Evolutionary conservation across 92 coral and sea anemone species (phyloP).

Genomic region (Porites cylindrica): DNA sequence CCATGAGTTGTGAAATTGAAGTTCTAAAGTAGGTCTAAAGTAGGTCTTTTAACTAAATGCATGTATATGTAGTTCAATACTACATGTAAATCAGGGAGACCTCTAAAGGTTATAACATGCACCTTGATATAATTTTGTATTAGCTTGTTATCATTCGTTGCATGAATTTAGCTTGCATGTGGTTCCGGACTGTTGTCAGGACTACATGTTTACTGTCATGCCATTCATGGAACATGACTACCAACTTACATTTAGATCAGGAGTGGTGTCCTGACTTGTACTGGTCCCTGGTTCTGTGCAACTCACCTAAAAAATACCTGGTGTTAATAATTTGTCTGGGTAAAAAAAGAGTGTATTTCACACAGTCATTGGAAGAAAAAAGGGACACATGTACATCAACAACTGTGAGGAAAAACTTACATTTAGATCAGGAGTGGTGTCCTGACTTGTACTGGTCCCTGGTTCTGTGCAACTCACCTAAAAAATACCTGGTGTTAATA

Average conservation of each 20-base stretch:
- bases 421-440: too few relatives aligned
- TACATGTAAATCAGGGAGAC: background rate
- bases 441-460: background rate
- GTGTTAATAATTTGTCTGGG: conserved; percentile 1
- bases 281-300: too few relatives aligned
- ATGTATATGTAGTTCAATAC: background rate
- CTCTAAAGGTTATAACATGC: background rate
- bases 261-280: too few relatives aligned
- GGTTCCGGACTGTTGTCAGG: too few relatives aligned
- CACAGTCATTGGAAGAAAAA: background rate
- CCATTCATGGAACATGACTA: too few relatives aligned
- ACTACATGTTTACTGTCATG: too few relatives aligned
- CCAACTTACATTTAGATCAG: too few relatives aligned
- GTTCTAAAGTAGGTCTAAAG: conserved; percentile 9
- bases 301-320: too few relatives aligned
- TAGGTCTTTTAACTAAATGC: background rate
- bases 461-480: conserved; percentile 15
- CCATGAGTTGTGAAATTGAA: conserved; percentile 16
- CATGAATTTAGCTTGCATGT: too few relatives aligned
- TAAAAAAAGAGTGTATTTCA: background rate
- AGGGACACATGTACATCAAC: background rate
- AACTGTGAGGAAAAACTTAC: too few relatives aligned
- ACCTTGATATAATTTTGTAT: too few relatives aligned
- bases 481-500: background rate
- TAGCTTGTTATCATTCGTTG: too few relatives aligned